Evolutionary conservation across 2,113 vertebrate genomes (phyloP).

Genomic region (Gallinago undulata): DNA sequence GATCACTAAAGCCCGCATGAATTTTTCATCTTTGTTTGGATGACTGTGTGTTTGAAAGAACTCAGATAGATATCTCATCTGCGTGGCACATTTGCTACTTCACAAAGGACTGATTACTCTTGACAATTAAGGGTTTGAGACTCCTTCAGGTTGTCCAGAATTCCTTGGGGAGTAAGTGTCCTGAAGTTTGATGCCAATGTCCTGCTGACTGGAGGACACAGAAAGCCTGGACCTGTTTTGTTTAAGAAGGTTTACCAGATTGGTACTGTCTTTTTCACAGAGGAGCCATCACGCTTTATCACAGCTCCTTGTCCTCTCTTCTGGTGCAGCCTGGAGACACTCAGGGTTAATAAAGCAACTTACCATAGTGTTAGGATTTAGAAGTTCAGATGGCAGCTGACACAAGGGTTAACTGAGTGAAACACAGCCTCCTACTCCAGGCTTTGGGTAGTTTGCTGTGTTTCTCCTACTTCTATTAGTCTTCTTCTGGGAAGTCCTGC

Average conservation of each 20-base stretch:
- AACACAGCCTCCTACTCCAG: neutral
- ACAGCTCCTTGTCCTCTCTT: neutral
- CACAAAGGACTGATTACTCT: neutral
- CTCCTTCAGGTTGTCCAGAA: neutral
- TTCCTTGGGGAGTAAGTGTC: neutral
- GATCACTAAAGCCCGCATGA: neutral
- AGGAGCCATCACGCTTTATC: neutral
- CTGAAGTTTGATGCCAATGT: neutral
- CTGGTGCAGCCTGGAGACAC: neutral
- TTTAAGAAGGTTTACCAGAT: neutral
- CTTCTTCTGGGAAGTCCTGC: neutral
- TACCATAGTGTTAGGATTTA: neutral
- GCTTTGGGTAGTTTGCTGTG: neutral
- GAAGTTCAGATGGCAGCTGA: neutral
- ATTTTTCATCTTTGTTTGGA: neutral
- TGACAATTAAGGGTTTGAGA: neutral
- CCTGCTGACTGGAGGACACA: neutral
- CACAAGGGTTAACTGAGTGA: neutral
- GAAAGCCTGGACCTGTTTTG: neutral
- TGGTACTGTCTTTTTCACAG: neutral
- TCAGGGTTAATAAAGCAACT: neutral
- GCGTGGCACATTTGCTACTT: neutral
- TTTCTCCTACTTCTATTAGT: neutral
- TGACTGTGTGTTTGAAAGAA: neutral
- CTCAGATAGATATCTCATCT: neutral